A percentile compares a stretch with the other conserved stretches of the same genome.
These are phyloP conservation scores for Crambe crambe DNA, from an alignment of 37 sponge, comb jelly and placozoan species.

Conservation along the genomic window DNA sequence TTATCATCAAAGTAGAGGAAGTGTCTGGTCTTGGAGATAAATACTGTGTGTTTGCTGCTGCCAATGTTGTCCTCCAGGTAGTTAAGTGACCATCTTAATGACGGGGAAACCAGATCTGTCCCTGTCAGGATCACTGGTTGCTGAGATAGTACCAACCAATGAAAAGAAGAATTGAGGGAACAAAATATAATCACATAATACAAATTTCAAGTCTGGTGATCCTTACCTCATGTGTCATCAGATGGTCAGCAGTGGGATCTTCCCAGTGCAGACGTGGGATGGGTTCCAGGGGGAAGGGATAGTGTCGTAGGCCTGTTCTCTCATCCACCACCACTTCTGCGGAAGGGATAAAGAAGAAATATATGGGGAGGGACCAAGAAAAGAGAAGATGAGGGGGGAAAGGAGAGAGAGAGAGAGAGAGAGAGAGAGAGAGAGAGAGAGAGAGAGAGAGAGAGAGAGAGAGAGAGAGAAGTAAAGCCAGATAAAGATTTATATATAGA, in stretches of 20 bases:
- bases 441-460: too few relatives aligned
- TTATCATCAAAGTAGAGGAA: slow-evolving; percentile 79
- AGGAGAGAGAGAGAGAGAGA: too few relatives aligned
- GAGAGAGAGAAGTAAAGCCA: too few relatives aligned
- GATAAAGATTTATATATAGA: too few relatives aligned
- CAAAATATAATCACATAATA: not conserved
- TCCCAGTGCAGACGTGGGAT: slow-evolving; percentile 41
- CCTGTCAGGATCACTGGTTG: slow-evolving; percentile 70
- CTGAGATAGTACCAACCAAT: too few relatives aligned
- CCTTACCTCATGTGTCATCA: slow-evolving; percentile 67
- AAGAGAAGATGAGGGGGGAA: too few relatives aligned
- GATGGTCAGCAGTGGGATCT: slow-evolving; percentile 53
- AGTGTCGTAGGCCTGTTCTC: slow-evolving; percentile 11
- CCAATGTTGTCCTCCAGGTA: slow-evolving; percentile 78
- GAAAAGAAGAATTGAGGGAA: too few relatives aligned
- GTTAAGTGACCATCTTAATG: slow-evolving; percentile 56
- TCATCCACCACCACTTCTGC: slow-evolving; percentile 19
- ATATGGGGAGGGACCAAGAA: too few relatives aligned
- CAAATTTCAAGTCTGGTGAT: not conserved
- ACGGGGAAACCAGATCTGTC: slow-evolving; percentile 52
- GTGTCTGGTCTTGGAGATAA: slow-evolving; percentile 42
- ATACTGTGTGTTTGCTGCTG: slow-evolving; percentile 57
- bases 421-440: too few relatives aligned
- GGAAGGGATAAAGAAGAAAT: too few relatives aligned
- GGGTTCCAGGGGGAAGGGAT: slow-evolving; percentile 26